Percentiles rank a stretch among this genome's conserved stretches.
These are phyloP conservation scores for Scalopus aquaticus DNA, from an alignment of 2,113 vertebrate species.

Conservation along the genomic window DNA sequence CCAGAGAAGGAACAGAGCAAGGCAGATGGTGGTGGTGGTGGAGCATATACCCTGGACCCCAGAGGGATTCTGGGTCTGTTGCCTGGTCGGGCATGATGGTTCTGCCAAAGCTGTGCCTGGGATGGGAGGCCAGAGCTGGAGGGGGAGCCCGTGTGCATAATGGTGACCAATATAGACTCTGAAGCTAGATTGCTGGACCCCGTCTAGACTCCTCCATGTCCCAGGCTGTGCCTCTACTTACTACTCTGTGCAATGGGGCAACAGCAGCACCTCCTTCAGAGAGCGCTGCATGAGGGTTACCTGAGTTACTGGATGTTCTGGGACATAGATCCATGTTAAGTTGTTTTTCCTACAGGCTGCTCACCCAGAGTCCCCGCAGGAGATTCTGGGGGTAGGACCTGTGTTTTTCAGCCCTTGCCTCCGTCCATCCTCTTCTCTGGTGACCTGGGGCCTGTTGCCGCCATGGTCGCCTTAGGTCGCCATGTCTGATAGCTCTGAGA, in stretches of 20 bases:
- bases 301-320: not conserved
- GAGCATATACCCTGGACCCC: not conserved
- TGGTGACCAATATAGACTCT: not conserved
- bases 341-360: not conserved
- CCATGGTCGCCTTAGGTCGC: not conserved
- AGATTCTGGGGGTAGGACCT: not conserved
- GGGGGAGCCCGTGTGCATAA: not conserved
- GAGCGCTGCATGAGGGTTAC: too few species aligned
- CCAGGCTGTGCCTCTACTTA: not conserved
- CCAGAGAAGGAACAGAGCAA: not conserved
- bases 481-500: too few species aligned
- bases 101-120: not conserved
- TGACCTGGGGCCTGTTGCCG: not conserved
- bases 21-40: not conserved
- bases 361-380: not conserved
- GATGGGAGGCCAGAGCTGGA: not conserved
- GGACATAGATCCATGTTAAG: accelerated
- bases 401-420: not conserved
- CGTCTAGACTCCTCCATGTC: too few species aligned
- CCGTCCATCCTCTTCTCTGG: not conserved
- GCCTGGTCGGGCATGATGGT: not conserved
- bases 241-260: not conserved
- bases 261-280: not conserved
- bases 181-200: not conserved
- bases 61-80: not conserved